Percentiles rank a stretch among this genome's conserved stretches.
phyloP scores from a whole-genome alignment of 2,113 vertebrate genomes.

The Toxostoma redivivum region DNA sequence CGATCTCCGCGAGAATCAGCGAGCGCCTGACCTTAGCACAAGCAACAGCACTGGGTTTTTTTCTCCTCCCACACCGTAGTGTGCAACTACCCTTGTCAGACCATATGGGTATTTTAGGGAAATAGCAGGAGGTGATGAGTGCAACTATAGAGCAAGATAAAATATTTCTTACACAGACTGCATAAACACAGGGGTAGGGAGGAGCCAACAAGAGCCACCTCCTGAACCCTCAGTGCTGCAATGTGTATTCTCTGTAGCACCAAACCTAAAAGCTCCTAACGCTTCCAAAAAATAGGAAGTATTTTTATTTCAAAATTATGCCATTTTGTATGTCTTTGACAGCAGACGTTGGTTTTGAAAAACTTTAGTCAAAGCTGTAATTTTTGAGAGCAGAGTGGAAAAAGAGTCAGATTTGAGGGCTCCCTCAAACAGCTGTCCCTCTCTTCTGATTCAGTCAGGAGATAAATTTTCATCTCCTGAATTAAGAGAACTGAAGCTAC shows the following conservation, averaged over 20 bases:
- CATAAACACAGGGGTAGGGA: background rate
- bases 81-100: background rate
- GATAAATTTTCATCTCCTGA: background rate
- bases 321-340: background rate
- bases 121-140: background rate
- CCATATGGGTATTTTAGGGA: background rate
- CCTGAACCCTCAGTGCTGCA: fast-evolving
- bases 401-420: fast-evolving
- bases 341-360: background rate
- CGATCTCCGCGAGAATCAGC: fast-evolving
- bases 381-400: background rate
- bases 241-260: background rate
- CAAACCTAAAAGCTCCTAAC: background rate
- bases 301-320: background rate
- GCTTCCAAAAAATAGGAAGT: background rate
- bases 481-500: background rate
- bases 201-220: background rate
- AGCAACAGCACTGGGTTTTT: too few species aligned
- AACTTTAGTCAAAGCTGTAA: background rate
- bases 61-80: fast-evolving
- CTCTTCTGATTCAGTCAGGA: background rate
- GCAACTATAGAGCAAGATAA: background rate
- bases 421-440: background rate
- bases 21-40: background rate
- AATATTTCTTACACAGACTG: background rate